Evolutionary conservation across 2,113 vertebrate species (phyloP).

Genomic region (Tragelaphus imberbis): DNA sequence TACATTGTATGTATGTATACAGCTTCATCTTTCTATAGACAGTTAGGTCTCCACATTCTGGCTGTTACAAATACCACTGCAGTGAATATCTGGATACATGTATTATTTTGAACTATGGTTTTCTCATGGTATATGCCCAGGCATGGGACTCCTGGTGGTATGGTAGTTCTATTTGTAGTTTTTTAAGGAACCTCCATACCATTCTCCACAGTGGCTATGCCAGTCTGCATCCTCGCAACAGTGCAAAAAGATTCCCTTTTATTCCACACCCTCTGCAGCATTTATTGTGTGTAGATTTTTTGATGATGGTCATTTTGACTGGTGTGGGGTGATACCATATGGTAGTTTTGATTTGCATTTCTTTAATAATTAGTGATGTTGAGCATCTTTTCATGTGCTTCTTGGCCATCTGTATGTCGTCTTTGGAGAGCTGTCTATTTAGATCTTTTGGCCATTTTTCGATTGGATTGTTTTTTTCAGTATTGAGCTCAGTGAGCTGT

Average conservation of each 20-base stretch:
- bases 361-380: neutral
- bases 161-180: neutral
- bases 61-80: neutral
- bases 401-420: neutral
- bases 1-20: neutral
- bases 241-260: rapidly evolving
- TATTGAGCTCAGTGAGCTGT: neutral
- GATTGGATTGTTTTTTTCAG: neutral
- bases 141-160: neutral
- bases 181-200: neutral
- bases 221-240: neutral
- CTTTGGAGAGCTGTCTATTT: neutral
- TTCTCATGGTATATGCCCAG: neutral
- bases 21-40: neutral
- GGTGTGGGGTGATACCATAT: neutral
- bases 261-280: neutral
- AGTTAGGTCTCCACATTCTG: neutral
- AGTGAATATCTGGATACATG: neutral
- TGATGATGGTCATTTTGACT: neutral
- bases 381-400: neutral
- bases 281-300: neutral
- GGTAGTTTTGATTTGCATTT: neutral
- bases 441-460: neutral
- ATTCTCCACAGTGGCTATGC: neutral
- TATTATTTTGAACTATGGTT: neutral